phyloP scores from a whole-genome alignment of 2,113 vertebrate genomes.

The Hippocampus zosterae region DNA sequence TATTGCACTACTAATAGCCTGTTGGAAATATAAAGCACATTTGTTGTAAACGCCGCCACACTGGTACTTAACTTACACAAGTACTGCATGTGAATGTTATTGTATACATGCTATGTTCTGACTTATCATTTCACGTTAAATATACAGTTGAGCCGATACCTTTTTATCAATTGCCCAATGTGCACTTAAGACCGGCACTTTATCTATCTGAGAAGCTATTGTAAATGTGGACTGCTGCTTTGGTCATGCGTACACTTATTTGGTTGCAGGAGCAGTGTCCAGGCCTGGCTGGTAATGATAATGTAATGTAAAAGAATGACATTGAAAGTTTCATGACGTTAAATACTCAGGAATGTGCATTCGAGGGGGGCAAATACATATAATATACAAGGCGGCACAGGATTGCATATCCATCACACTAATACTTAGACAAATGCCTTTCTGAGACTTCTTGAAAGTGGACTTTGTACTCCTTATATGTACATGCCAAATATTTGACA shows the following conservation, averaged over 20 bases:
- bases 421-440: slow-evolving; percentile 5
- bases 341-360: slow-evolving; percentile 21
- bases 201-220: slow-evolving; percentile 33
- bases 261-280: not conserved
- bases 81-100: slow-evolving; percentile 26
- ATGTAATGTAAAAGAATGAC: slow-evolving; percentile 8
- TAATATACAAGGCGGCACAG: slow-evolving; percentile 1
- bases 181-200: slow-evolving; percentile 50
- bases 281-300: not conserved
- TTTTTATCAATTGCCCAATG: slow-evolving; percentile 45
- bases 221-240: slow-evolving; percentile 14
- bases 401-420: slow-evolving; percentile 5
- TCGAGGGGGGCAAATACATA: not conserved
- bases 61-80: slow-evolving; percentile 41
- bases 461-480: slow-evolving; percentile 26
- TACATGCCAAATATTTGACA: slow-evolving; percentile 28
- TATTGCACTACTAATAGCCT: not conserved
- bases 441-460: not conserved
- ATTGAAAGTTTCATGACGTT: not conserved
- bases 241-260: slow-evolving; percentile 1
- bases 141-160: slow-evolving; percentile 22
- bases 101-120: slow-evolving; percentile 17
- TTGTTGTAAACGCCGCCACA: slow-evolving; percentile 49
- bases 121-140: slow-evolving; percentile 16
- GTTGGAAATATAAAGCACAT: not conserved